Evolutionary conservation across 1,140 invertebrate species (phyloP), one percentile per base, ranked within the genome.

Genomic region (Cydia pomonella): DNA sequence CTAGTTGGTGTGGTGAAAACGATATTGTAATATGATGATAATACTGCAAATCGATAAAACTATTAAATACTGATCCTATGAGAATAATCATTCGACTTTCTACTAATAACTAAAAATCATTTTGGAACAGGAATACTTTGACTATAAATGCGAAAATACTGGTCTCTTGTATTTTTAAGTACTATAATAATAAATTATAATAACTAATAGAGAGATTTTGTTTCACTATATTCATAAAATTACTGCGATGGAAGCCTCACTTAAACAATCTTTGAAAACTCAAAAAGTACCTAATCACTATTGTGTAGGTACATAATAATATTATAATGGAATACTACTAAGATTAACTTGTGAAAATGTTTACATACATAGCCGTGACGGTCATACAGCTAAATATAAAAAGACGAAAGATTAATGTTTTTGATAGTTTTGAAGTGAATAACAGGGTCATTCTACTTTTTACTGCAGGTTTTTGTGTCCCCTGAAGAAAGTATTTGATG

Each of bases 71-170:
- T 59, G 50, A 21, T 21, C 23, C n/a, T 59, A 59, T 59, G 53
- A 59, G 18, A 59, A 23, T 23, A 23, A 23, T 10, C 1, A 21
- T 59, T 47, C 4, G 16, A 47, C 13, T 47, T 47, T 47, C 44
- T 47, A 47, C 44, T n/a, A 16, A n/a, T 59, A 23, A 23, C 53
- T 59, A 59, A 59, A 59, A 10, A n/a, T 23, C 10, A 53, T 53
- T 53, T 59, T 23, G 18, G 12, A 3, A 59, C 23, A 23, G 4
- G 5, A 53, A 53, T 53, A 18, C 16, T 9, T 53, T 3, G 21
- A 59, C 53, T 59, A 59, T 59, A 59, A 59, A 59, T 59, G 53
- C 53, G n/a, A 23, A 59, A 59, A 59, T 23, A 59, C 53, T 59
- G 21, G 53, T 23, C 6, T 23, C 23, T 23, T 23, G 21, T 59